These are phyloP conservation scores for Minunthozetes semirufus DNA, from an alignment of 2,888 invertebrate genomes.

Conservation along the genomic window DNA sequence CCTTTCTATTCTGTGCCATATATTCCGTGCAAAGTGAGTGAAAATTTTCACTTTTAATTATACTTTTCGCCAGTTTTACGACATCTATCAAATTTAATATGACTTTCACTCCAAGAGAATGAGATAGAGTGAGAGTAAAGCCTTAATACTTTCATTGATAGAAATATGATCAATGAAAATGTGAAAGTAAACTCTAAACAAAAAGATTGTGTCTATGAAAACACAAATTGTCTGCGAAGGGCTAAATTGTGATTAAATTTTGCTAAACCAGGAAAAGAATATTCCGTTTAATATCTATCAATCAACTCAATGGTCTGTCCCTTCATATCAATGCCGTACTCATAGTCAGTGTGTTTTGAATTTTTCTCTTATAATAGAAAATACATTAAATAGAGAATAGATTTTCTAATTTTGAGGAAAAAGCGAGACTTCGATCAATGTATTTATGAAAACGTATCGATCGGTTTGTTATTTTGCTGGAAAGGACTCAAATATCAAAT, in stretches of 20 bases:
- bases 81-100: neutral
- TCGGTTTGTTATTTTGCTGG: neutral
- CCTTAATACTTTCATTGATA: neutral
- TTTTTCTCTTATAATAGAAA: neutral
- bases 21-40: neutral
- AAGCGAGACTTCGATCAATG: neutral
- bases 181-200: neutral
- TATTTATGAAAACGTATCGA: neutral
- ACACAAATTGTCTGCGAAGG: neutral
- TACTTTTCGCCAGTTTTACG: neutral
- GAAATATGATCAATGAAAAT: neutral
- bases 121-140: neutral
- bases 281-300: neutral
- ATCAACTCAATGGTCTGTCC: neutral
- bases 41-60: conserved; percentile 1
- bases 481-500: neutral
- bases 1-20: neutral
- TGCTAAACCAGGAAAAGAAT: conserved; percentile 7
- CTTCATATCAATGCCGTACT: neutral
- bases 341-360: neutral
- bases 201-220: neutral
- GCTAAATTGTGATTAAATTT: conserved; percentile 10
- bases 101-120: neutral
- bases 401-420: conserved; percentile 1
- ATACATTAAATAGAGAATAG: neutral